A percentile compares a stretch with the other conserved stretches of the same genome.
Conservation (phyloP, 2,888 invertebrate genomes). For the Biston betularia region DNA sequence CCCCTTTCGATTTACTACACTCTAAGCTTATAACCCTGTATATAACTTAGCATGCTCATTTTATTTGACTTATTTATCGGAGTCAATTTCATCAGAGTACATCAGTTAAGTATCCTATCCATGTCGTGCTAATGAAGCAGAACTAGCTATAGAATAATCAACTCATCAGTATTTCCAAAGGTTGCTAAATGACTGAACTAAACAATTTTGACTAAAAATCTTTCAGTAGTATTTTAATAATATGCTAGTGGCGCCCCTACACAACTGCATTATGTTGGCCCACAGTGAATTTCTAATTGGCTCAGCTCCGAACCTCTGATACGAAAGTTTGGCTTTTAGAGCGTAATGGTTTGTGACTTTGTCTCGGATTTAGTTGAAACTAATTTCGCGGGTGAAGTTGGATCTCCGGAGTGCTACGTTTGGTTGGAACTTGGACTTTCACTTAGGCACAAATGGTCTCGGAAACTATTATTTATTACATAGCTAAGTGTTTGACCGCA, state of each 20-base stretch:
- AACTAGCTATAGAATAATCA: conserved; percentile 29
- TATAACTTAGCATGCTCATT: too few species aligned
- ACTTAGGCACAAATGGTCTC: conserved; percentile 7
- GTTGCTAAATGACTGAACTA: not conserved
- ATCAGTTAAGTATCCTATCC: conserved; percentile 17
- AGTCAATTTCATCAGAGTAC: conserved; percentile 3
- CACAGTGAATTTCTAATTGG: conserved; percentile 59
- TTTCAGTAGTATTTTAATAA: not conserved
- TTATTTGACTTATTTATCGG: not conserved
- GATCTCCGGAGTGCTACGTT: conserved; percentile 47
- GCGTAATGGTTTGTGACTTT: conserved; percentile 66
- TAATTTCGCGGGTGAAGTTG: conserved; percentile 58
- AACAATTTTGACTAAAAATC: not conserved
- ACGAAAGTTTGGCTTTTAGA: conserved; percentile 62
- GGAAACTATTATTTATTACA: not conserved
- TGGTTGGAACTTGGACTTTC: conserved; percentile 39
- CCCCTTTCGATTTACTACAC: too few species aligned
- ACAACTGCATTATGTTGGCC: not conserved
- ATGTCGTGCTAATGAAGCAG: conserved; percentile 54
- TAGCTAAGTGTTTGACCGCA: not conserved
- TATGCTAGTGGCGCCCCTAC: not conserved
- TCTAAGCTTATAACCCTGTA: too few species aligned
- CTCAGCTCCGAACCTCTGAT: conserved; percentile 55
- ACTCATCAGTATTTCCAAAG: not conserved
- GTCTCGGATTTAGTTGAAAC: conserved; percentile 60